Percentiles rank a stretch among this genome's conserved stretches.
Evolutionary conservation across 2,113 vertebrate genomes (phyloP).

Genomic region (Chinchilla lanigera): DNA sequence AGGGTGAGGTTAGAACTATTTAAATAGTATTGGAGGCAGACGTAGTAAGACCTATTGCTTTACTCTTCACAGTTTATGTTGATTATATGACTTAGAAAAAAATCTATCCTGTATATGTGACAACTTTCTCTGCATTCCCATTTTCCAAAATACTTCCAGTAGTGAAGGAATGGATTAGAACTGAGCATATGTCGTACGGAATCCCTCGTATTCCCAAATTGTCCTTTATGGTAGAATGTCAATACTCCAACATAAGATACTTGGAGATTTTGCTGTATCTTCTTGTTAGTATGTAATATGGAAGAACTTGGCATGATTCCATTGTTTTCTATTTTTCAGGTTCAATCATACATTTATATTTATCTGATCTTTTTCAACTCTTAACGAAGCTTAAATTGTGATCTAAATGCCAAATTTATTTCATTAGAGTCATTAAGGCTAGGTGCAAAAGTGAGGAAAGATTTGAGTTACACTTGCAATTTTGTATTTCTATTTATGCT

Average conservation of each 20-base stretch:
- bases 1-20: not conserved
- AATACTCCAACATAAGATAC: not conserved
- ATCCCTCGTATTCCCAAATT: constrained; percentile 30
- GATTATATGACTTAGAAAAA: constrained; percentile 45
- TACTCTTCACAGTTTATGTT: constrained; percentile 7
- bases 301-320: constrained; percentile 34
- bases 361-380: constrained; percentile 8
- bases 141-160: constrained; percentile 53
- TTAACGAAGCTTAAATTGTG: constrained; percentile 1
- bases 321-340: constrained; percentile 46
- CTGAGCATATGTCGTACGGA: constrained; percentile 15
- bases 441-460: not conserved
- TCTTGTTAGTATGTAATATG: not conserved
- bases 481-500: constrained; percentile 53
- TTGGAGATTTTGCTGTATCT: constrained; percentile 24
- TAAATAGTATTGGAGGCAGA: constrained; percentile 50
- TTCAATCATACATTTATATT: not conserved
- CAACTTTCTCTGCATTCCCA: not conserved
- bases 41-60: constrained; percentile 18
- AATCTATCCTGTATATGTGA: constrained; percentile 35
- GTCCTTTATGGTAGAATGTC: constrained; percentile 45
- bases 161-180: not conserved
- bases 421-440: constrained; percentile 25
- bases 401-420: not conserved
- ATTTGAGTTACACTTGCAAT: not conserved